These are phyloP conservation scores for Laothoe populi DNA, from an alignment of 2,888 invertebrate species.

Conservation along the genomic window DNA sequence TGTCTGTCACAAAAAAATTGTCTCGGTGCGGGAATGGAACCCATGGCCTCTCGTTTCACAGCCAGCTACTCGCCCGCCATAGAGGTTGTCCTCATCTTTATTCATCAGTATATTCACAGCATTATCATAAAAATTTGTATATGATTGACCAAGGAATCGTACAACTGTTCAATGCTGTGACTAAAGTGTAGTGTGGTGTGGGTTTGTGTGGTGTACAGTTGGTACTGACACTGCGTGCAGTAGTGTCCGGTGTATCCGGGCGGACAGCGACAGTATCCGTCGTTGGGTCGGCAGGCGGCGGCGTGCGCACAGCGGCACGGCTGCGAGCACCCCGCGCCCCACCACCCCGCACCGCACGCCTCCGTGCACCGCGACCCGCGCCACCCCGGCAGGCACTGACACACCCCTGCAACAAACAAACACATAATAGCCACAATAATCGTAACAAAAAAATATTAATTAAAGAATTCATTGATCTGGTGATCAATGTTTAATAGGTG, in stretches of 20 bases:
- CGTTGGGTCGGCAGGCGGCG: conserved; percentile 91
- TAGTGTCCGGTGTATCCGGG: conserved; percentile 92
- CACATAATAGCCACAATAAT: background rate
- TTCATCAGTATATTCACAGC: too few species aligned
- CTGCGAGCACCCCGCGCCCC: conserved; percentile 92
- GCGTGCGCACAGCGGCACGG: conserved; percentile 92
- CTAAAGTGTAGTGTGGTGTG: background rate
- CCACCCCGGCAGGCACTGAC: conserved; percentile 95
- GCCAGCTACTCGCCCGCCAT: too few species aligned
- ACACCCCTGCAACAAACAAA: conserved; percentile 86
- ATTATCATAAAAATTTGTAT: too few species aligned
- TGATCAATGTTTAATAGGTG: too few species aligned
- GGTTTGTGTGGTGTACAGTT: background rate
- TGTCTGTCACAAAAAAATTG: too few species aligned
- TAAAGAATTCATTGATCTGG: too few species aligned
- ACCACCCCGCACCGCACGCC: conserved; percentile 86
- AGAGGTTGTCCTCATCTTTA: too few species aligned
- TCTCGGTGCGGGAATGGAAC: too few species aligned
- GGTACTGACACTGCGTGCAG: conserved; percentile 90
- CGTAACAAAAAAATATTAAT: too few species aligned
- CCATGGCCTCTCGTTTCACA: too few species aligned
- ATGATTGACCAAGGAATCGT: too few species aligned
- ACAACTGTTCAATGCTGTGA: too few species aligned
- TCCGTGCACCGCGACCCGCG: conserved; percentile 89
- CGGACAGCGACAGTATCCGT: conserved; percentile 93